Evolutionary conservation across 2,888 invertebrate species (phyloP), one percentile per base, ranked within the genome.

Genomic region (Melinopterus prodromus): DNA sequence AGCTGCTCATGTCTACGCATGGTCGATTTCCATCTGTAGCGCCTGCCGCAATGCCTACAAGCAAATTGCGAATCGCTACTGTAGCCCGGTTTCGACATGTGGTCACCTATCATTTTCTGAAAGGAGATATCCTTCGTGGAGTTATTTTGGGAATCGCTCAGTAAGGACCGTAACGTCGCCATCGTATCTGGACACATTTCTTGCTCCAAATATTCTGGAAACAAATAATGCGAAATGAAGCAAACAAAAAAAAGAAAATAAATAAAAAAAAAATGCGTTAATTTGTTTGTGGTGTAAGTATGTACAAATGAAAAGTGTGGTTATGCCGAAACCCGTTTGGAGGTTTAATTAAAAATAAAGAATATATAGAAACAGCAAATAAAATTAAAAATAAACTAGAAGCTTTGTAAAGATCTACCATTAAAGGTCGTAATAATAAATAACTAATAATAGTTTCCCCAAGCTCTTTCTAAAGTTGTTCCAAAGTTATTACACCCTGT

Each of bases 1-100:
- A 95, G 95, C 90, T 93, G 94, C 89, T 95, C 95, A 90, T 96
- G 95, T 83, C 95, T 94, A 89, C 95, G 95, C 91, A 96, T 91
- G 80, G 96, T 96, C 78, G 95, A 95, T 90, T 95, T 96, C 95
- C 96, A 96, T 86, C 95, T 95, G 89, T 96, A 96, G 84, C 94
- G 92, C 88, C 96, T 96, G 82, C 96, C 95, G 89, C 96, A 96
- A 87, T 94, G 94, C 77, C 94, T 91, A 87, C 95, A 95, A 77
- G 94, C 92, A 89, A 94, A 95, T 86, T 93, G 92, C 76, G 90
- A 86, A 35, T 90, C 89, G n/a, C 87, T 87, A 85, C 90, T 89
- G 83, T 87, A 88, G 78, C 90, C 81, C 86, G 84, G 85, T 35
- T 82, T 82, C 6, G 82, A 82, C 37, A 81, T 74, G 69, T 84